Conservation (phyloP, 92 coral and sea anemone genomes). For the Palythoa grandis region DNA sequence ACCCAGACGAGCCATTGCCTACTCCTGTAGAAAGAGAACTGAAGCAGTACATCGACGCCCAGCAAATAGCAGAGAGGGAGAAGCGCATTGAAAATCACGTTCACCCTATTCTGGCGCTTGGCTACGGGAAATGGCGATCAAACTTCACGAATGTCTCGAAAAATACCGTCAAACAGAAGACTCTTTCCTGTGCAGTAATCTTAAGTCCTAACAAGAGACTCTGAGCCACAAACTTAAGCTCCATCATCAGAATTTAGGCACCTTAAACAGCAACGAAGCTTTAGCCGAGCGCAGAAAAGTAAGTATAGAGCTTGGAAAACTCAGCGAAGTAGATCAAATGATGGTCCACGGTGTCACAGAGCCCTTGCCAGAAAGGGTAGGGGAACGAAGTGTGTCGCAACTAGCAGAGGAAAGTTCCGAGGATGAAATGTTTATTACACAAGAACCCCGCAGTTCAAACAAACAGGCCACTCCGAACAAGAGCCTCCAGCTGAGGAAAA, state of each 20-base stretch:
- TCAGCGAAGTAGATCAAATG: slow-evolving; percentile 10
- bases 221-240: slow-evolving; percentile 30
- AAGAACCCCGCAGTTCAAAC: slow-evolving; percentile 11
- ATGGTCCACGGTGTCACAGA: slow-evolving; percentile 39
- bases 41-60: background rate
- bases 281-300: slow-evolving; percentile 9
- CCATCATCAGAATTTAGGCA: slow-evolving; percentile 21
- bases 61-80: background rate
- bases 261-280: slow-evolving; percentile 39
- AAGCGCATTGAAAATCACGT: slow-evolving; percentile 21
- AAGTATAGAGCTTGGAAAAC: background rate
- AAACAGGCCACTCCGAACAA: background rate
- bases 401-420: slow-evolving; percentile 23
- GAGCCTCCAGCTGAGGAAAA: slow-evolving; percentile 16
- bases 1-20: slow-evolving; percentile 6
- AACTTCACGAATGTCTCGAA: slow-evolving; percentile 38
- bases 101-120: slow-evolving; percentile 25
- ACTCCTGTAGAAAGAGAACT: slow-evolving; percentile 2
- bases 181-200: slow-evolving; percentile 19
- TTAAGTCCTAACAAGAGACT: slow-evolving; percentile 19
- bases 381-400: slow-evolving; percentile 18
- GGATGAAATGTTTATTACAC: slow-evolving; percentile 22
- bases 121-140: slow-evolving; percentile 8
- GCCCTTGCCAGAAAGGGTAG: slow-evolving; percentile 23
- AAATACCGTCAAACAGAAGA: slow-evolving; percentile 20